phyloP scores from a whole-genome alignment of 2,888 invertebrate species.

The Oasisia sp. region DNA sequence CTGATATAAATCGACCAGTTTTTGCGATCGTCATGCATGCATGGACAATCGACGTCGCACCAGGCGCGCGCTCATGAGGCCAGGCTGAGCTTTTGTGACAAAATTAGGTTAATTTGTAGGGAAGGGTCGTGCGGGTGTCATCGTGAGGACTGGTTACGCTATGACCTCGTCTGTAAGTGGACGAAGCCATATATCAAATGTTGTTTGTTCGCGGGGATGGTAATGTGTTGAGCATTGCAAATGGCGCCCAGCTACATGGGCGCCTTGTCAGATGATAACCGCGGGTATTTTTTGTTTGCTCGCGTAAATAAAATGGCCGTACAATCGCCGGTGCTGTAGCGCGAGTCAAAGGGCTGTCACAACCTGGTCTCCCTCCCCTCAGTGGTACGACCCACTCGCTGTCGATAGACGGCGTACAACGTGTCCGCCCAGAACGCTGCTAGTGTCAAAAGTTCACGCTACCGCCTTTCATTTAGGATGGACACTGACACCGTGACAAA shows the following conservation, averaged over 20 bases:
- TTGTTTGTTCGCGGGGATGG: background rate
- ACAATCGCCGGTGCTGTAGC: background rate
- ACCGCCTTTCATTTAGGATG: background rate
- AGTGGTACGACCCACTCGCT: background rate
- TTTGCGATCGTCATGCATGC: background rate
- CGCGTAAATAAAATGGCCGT: background rate
- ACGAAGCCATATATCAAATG: constrained; percentile 5
- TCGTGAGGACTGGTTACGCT: background rate
- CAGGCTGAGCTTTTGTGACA: background rate
- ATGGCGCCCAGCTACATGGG: background rate
- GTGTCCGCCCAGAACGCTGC: constrained; percentile 13
- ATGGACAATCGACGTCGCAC: background rate
- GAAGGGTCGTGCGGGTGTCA: constrained; percentile 12
- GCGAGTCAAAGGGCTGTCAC: background rate
- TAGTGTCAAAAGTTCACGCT: constrained; percentile 1
- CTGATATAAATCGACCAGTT: background rate
- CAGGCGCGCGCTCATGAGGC: background rate
- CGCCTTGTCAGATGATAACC: background rate
- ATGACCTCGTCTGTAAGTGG: background rate
- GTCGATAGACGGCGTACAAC: background rate
- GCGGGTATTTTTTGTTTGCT: background rate
- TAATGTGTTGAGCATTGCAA: background rate
- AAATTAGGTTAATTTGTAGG: constrained; percentile 17
- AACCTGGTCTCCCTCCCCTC: background rate
- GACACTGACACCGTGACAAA: constrained; percentile 3